Conservation (phyloP, 2,888 invertebrate genomes). For the Gryllus longicercus region DNA sequence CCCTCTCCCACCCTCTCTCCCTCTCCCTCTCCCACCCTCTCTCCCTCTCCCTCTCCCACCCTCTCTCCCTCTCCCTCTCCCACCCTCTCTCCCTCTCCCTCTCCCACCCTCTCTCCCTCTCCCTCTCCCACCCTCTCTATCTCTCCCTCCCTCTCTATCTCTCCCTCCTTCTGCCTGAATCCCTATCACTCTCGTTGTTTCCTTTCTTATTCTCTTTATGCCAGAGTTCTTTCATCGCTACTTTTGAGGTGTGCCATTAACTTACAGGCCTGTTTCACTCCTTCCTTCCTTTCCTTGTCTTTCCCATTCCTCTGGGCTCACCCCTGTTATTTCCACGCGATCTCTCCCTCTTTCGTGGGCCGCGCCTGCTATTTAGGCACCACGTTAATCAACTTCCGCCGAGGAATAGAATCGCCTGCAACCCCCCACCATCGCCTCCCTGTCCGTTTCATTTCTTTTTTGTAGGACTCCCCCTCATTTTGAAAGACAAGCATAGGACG, state of each 20-base stretch:
- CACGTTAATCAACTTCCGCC: constrained; percentile 28
- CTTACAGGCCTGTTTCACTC: not conserved
- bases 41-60: not conserved
- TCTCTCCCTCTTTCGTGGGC: constrained; percentile 18
- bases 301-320: not conserved
- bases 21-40: not conserved
- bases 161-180: not conserved
- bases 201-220: not conserved
- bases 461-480: not conserved
- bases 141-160: not conserved
- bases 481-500: constrained; percentile 20
- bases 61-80: not conserved
- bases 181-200: not conserved
- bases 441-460: not conserved
- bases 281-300: not conserved
- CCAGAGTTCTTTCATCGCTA: not conserved
- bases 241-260: not conserved
- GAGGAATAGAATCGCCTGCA: constrained; percentile 24
- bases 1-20: not conserved
- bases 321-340: not conserved
- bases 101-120: not conserved
- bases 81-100: not conserved
- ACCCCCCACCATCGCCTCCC: constrained; percentile 12
- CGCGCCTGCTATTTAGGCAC: constrained; percentile 17
- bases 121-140: not conserved